These are phyloP conservation scores for Cynaeus angustus DNA, from an alignment of 2,888 invertebrate genomes.

Conservation along the genomic window DNA sequence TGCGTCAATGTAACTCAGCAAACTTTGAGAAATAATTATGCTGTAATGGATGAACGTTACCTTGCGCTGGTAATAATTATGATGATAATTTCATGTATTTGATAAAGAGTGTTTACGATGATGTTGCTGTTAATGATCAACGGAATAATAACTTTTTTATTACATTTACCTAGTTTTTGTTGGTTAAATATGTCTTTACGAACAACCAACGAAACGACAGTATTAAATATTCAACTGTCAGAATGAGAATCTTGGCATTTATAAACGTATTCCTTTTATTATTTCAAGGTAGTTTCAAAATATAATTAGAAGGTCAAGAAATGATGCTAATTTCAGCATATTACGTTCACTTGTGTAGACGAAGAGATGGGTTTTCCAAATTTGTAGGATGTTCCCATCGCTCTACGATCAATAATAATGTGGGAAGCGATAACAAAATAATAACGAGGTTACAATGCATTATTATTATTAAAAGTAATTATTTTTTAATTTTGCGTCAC, in stretches of 20 bases:
- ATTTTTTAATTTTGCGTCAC: no score
- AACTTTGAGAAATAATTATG: constrained; percentile 39
- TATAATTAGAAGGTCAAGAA: constrained; percentile 32
- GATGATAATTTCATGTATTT: constrained; percentile 46
- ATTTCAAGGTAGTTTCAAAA: constrained; percentile 26
- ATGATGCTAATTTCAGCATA: constrained; percentile 15
- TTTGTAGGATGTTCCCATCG: constrained; percentile 8
- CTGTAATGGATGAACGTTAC: constrained; percentile 32
- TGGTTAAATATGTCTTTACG: constrained; percentile 5
- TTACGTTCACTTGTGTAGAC: constrained; percentile 10
- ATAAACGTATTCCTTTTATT: constrained; percentile 41
- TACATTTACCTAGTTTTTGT: constrained; percentile 35
- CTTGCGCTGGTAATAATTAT: constrained; percentile 39
- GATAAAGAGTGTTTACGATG: constrained; percentile 43
- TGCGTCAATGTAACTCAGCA: constrained; percentile 37
- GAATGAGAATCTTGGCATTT: constrained; percentile 7
- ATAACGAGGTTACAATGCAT: no score
- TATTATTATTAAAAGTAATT: no score
- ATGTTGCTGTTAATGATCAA: constrained; percentile 42
- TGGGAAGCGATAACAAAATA: no score
- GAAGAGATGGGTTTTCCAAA: constrained; percentile 20
- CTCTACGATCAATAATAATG: background rate
- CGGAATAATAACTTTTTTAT: constrained; percentile 39
- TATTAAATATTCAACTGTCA: no score
- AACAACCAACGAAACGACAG: background rate